Percentiles rank a stretch among this genome's conserved stretches.
These are phyloP conservation scores for Fringilla coelebs DNA, from an alignment of 2,797 vertebrate genomes.

Conservation along the genomic window DNA sequence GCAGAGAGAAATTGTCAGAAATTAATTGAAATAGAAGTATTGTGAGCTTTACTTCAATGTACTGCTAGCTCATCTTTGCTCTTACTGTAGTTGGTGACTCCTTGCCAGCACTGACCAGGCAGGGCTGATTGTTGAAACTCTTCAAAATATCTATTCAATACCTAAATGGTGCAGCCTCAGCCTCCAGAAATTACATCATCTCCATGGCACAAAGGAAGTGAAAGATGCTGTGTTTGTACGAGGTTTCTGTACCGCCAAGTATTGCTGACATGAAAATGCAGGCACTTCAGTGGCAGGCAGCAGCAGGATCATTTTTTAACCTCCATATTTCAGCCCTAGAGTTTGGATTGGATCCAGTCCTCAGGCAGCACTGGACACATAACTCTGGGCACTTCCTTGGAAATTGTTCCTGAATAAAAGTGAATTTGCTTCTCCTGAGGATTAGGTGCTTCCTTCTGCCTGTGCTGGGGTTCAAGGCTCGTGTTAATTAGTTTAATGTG, in stretches of 20 bases:
- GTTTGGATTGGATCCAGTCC: neutral
- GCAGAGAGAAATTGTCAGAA: neutral
- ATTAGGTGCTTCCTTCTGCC: accelerated
- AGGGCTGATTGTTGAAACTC: neutral
- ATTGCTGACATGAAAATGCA: neutral
- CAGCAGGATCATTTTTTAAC: neutral
- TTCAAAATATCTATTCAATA: neutral
- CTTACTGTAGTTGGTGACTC: neutral
- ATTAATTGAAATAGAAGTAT: neutral
- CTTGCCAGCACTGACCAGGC: neutral
- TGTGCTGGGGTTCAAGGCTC: accelerated
- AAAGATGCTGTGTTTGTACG: neutral
- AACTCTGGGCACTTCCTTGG: neutral
- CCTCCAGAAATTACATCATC: neutral
- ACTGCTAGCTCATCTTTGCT: neutral
- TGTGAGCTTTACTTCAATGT: neutral
- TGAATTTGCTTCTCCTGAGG: neutral
- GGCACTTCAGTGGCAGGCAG: neutral
- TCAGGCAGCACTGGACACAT: neutral
- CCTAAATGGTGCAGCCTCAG: neutral
- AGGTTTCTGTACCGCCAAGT: neutral
- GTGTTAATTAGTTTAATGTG: neutral
- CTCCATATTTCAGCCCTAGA: neutral
- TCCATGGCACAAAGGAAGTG: neutral
- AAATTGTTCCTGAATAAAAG: neutral